Conservation (phyloP, 1,140 invertebrate genomes). For the Lasioglossum albipes region DNA sequence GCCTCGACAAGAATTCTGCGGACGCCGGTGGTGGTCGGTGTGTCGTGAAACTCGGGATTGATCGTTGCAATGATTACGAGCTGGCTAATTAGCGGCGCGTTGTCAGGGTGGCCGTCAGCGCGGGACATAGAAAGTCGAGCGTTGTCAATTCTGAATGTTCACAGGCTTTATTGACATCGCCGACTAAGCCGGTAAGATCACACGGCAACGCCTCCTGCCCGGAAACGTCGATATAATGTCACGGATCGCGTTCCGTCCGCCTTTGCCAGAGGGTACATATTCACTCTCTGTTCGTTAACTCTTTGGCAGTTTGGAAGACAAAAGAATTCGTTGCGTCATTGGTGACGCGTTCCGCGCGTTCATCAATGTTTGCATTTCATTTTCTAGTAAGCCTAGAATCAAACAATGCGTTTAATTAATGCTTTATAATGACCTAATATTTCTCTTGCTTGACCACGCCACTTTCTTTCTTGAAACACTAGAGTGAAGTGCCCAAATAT, state of each 20-base stretch:
- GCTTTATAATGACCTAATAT: no score
- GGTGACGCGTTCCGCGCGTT: no score
- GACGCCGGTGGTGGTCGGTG: constrained; percentile 40
- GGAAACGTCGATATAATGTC: constrained; percentile 24
- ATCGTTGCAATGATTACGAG: constrained; percentile 37
- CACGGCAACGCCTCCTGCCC: neutral
- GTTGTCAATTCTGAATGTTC: constrained; percentile 29
- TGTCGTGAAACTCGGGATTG: constrained; percentile 40
- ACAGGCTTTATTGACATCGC: constrained; percentile 24
- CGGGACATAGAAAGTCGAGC: constrained; percentile 31
- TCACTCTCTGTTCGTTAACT: no score
- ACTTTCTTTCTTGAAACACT: no score
- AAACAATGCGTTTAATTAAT: no score
- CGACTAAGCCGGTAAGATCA: constrained; percentile 9
- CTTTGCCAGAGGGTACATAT: neutral
- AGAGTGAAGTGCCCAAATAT: no score
- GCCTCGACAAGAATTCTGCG: constrained; percentile 17
- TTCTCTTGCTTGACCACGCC: no score
- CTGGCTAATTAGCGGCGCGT: constrained; percentile 55
- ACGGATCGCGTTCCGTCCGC: neutral
- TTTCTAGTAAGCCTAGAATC: no score
- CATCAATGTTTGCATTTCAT: no score
- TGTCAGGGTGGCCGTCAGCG: constrained; percentile 27
- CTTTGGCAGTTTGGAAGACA: neutral
- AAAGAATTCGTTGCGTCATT: neutral